These are phyloP conservation scores for Suncus etruscus DNA, from an alignment of 2,113 vertebrate species.

Conservation along the genomic window DNA sequence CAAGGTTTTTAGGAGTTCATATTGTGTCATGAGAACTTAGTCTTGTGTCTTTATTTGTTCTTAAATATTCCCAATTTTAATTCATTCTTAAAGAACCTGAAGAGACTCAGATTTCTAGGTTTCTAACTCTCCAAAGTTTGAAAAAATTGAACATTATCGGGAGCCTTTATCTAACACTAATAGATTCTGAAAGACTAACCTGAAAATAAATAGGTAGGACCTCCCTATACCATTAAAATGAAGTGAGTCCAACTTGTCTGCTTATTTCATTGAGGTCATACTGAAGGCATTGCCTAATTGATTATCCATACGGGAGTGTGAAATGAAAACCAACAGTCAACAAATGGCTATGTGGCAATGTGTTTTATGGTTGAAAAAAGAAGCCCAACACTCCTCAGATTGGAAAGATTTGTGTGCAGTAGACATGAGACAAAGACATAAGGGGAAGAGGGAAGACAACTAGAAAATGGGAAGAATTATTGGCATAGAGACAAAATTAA, in stretches of 20 bases:
- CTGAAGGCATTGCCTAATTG: background rate
- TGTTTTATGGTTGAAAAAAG: too few species aligned
- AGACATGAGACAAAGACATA: background rate
- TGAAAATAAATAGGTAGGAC: background rate
- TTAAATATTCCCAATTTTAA: slow-evolving; percentile 11
- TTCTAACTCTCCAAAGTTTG: background rate
- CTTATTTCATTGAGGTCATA: too few species aligned
- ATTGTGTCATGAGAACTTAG: background rate
- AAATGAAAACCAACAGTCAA: slow-evolving; percentile 30
- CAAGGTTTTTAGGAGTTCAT: background rate
- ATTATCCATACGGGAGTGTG: background rate
- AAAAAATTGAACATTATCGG: background rate
- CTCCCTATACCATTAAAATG: background rate
- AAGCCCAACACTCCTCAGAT: background rate
- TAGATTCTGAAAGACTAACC: background rate
- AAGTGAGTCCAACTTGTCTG: background rate
- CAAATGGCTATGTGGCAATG: too few species aligned
- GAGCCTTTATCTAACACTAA: background rate
- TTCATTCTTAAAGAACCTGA: slow-evolving; percentile 26
- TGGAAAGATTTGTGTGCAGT: background rate
- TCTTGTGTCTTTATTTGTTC: slow-evolving; percentile 44
- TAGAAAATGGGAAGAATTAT: background rate
- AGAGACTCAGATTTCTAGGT: background rate
- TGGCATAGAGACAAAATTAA: background rate
- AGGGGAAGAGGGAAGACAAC: background rate